Evolutionary conservation across 2,797 vertebrate genomes (phyloP), one percentile per base, ranked within the genome.

Genomic region (Gallirallus australis): DNA sequence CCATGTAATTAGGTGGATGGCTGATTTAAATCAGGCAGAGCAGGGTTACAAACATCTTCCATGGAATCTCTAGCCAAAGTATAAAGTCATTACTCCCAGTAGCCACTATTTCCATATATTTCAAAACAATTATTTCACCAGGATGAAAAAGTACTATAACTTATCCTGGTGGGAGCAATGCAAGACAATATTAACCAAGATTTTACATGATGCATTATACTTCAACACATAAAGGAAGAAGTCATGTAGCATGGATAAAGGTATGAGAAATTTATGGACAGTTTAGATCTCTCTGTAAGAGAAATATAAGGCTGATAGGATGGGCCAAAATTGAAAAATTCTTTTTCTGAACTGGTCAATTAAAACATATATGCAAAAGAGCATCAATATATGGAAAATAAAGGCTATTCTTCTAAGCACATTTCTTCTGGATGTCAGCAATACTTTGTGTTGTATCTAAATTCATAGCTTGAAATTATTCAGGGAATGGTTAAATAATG

Each of bases 391-490:
- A 86, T 84, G 27, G 85, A 91, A 84, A 5, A 80, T 48, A 73
- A 96, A 66, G 19, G 63, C 48, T 93, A 89, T 94, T 94, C 76
- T 93, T 95, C 89, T 71, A 82, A 66, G 59, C 8, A 94, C 91
- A 84, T 92, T 88, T 96, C 88, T 93, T 86, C 78, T 35, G 45
- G 14, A 21, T 73, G 86, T 94, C 94, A 93, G 88, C 90, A 94
- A 78, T 76, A 82, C 60, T 90, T 93, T 4, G 6, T 54, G 70
- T 70, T 77, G 31, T 47, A 89, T 81, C 37, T 91, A 92, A 93
- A 96, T 96, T 95, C 92, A 96, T 89, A 57, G n/a, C 79, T 56
- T 93, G 75, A 96, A 97, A 96, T 95, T 96, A 92, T 89, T 95
- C 77, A 82, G 63, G 59, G 78, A 95, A 96, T 82, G 45, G 47